Percentiles rank a stretch among this genome's conserved stretches.
These are phyloP conservation scores for Papilio elwesi DNA, from an alignment of 2,888 invertebrate species.

Conservation along the genomic window DNA sequence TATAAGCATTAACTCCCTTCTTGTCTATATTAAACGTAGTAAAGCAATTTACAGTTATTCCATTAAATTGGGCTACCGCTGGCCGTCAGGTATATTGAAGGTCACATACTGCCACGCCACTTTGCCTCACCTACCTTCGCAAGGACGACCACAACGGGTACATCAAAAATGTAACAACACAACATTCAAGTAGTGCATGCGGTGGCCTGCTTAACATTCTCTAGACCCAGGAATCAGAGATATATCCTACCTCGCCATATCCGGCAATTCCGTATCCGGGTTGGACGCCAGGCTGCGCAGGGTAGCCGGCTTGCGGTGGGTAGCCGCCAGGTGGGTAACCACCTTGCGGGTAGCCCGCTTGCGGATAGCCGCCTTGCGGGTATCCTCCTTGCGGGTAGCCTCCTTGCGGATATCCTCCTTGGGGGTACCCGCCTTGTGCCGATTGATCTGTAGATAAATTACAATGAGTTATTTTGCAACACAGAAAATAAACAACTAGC, in stretches of 20 bases:
- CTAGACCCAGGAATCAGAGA: neutral
- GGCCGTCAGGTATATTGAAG: too few relatives aligned
- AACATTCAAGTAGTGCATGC: too few relatives aligned
- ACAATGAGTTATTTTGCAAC: neutral
- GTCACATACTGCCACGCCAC: too few relatives aligned
- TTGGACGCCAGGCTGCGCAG: constrained; percentile 61
- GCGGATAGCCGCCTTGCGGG: constrained; percentile 66
- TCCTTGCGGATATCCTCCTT: constrained; percentile 65
- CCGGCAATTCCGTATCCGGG: constrained; percentile 61
- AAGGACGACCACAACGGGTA: too few relatives aligned
- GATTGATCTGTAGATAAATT: constrained; percentile 34
- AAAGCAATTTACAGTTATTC: too few relatives aligned
- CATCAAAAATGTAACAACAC: too few relatives aligned
- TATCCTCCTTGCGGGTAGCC: constrained; percentile 49
- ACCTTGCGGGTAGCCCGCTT: constrained; percentile 59
- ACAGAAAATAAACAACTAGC: neutral
- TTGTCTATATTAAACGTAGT: too few relatives aligned
- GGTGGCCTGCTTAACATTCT: too few relatives aligned
- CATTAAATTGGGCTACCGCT: too few relatives aligned
- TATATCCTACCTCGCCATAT: constrained; percentile 70
- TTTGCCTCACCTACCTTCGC: too few relatives aligned
- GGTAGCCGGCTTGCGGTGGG: constrained; percentile 49
- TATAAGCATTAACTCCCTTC: too few relatives aligned
- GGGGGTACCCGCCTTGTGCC: constrained; percentile 53
- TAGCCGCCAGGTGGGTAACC: constrained; percentile 56